Evolutionary conservation across 2,888 invertebrate genomes (phyloP).

Genomic region (Boloria euphrosyne): DNA sequence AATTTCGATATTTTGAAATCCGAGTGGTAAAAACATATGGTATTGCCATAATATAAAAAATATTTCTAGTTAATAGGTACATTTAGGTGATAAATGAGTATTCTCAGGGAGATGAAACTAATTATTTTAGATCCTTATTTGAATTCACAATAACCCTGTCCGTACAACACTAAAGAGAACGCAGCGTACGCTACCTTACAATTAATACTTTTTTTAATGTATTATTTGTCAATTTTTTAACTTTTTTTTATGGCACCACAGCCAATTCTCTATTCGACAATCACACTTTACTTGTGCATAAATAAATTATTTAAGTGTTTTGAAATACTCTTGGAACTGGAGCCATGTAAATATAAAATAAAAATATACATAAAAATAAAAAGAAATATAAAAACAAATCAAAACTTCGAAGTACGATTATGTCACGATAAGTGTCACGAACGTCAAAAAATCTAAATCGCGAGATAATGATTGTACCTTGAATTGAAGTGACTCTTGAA

Average conservation of each 20-base stretch:
- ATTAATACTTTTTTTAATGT: slow-evolving; percentile 76
- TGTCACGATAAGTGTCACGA: background rate
- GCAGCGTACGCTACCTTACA: slow-evolving; percentile 69
- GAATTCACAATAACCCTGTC: slow-evolving; percentile 43
- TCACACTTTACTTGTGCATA: slow-evolving; percentile 64
- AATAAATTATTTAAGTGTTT: slow-evolving; percentile 46
- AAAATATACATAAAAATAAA: background rate
- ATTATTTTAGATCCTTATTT: background rate
- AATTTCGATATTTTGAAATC: no score
- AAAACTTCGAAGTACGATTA: background rate
- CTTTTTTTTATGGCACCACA: slow-evolving; percentile 77
- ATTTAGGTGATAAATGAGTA: slow-evolving; percentile 31
- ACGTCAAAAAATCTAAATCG: slow-evolving; percentile 11
- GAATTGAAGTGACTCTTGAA: slow-evolving; percentile 5
- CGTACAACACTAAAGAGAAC: slow-evolving; percentile 43
- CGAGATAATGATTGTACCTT: slow-evolving; percentile 3
- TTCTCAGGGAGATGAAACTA: slow-evolving; percentile 12
- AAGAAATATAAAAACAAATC: background rate
- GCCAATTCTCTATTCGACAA: slow-evolving; percentile 63
- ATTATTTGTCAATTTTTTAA: slow-evolving; percentile 77
- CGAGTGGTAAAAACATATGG: background rate
- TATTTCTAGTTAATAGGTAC: slow-evolving; percentile 29
- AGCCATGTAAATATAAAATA: background rate
- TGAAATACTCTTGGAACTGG: slow-evolving; percentile 28
- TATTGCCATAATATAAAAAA: slow-evolving; percentile 22